Percentiles rank a stretch among this genome's conserved stretches.
Conservation (phyloP, 2,888 invertebrate genomes). For the Gastracanthus pulcherrimus region DNA sequence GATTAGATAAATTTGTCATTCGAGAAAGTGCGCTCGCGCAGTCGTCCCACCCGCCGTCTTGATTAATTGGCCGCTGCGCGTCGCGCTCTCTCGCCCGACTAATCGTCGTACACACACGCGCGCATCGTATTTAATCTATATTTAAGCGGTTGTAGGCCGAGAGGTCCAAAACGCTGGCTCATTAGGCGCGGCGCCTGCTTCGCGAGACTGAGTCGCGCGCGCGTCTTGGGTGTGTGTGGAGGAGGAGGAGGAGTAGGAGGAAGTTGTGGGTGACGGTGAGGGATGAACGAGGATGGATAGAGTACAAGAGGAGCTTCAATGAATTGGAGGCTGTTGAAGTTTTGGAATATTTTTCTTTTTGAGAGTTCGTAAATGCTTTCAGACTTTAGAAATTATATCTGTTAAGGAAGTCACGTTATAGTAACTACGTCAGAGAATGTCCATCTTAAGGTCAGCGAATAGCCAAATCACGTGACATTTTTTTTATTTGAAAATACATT, state of each 20-base stretch:
- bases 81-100: slow-evolving; percentile 15
- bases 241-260: no score
- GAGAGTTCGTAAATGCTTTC: no score
- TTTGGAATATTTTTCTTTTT: no score
- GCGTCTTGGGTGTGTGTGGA: not conserved
- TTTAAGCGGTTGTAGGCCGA: slow-evolving; percentile 48
- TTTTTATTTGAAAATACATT: no score
- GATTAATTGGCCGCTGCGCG: slow-evolving; percentile 37
- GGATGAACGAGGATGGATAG: not conserved
- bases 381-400: no score
- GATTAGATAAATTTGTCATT: slow-evolving; percentile 57
- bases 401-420: no score
- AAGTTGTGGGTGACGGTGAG: not conserved
- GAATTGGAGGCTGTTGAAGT: not conserved
- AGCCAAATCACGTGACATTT: no score
- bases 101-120: slow-evolving; percentile 45
- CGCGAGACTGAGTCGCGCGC: not conserved
- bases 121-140: slow-evolving; percentile 53
- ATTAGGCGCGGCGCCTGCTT: not conserved
- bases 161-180: not conserved
- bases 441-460: no score
- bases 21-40: not conserved
- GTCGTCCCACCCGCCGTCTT: slow-evolving; percentile 5
- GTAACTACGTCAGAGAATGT: no score
- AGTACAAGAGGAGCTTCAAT: not conserved